Conservation (phyloP, 2,113 vertebrate species). For the Aphelocoma coerulescens region DNA sequence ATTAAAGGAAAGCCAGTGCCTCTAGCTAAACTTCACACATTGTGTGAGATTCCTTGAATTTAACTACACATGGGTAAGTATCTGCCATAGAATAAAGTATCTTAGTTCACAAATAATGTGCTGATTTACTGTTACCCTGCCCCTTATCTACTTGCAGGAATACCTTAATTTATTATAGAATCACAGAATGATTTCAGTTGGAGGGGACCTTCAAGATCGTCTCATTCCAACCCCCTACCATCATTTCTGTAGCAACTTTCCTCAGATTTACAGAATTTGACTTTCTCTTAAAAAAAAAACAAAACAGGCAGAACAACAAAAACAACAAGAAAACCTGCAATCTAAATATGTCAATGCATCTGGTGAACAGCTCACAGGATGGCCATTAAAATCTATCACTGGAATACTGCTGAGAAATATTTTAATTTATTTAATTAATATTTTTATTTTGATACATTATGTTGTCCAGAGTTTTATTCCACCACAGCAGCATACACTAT, state of each 20-base stretch:
- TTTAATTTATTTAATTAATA: no score
- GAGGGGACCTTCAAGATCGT: not conserved
- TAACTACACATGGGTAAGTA: not conserved
- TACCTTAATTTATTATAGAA: not conserved
- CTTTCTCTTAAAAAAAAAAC: not conserved
- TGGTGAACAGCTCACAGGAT: not conserved
- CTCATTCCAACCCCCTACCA: not conserved
- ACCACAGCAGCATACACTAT: not conserved
- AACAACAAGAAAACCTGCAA: not conserved
- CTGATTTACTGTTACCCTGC: not conserved
- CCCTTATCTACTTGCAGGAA: not conserved
- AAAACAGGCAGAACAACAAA: not conserved
- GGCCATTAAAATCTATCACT: not conserved
- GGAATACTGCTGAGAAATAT: not conserved
- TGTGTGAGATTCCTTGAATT: not conserved
- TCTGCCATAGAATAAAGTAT: not conserved
- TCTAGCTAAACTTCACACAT: not conserved
- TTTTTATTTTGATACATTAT: not conserved
- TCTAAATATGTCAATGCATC: not conserved
- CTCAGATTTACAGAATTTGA: not conserved
- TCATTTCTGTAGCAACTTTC: not conserved
- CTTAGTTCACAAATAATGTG: not conserved
- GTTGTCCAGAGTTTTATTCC: not conserved
- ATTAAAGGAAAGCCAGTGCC: not conserved
- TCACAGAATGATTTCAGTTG: not conserved